Base-by-base conservation (phyloP, 2,888 invertebrate genomes). In the Netelia inedita region DNA sequence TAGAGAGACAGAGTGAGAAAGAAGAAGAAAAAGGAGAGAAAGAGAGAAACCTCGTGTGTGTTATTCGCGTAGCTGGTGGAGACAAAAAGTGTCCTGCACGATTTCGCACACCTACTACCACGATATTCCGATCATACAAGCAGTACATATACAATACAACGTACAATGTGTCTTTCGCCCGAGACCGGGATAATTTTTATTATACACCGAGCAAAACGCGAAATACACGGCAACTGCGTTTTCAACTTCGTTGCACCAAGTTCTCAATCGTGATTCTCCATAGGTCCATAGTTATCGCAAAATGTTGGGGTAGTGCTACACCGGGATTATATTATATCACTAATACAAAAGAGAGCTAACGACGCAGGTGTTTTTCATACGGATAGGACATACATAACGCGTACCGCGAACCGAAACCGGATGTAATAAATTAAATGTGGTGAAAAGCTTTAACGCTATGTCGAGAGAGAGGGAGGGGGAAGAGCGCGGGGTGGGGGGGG, bases 381-480 rank as follows among this genome's bases (percentile, higher is more conserved):
- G 35, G 35, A 35, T 35, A 35, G 35, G 35, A 35, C 35, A 35
- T 35, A 35, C 35, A 35, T 35, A 35, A 35, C 35, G 35, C 35
- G 35, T 35, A 35, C 35, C 35, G 35, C 35, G 35, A 35, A 35
- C 35, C 35, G 35, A 35, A 35, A 35, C 35, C 35, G 35, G 35
- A 35, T 35, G 35, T 35, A 35, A 35, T 90, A 90, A 90, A 90
- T 90, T 90, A 87, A 90, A 89, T 86, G 87, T 88, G 88, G 89
- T 89, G 90, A 88, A 90, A 90, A 90, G 79, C 83, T 86, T 85
- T 69, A 78, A 53, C 57, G 35, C 78, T 5, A 35, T 8, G 35
- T 35, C 5, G 8, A 35, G 35, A 35, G 35, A 35, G 35, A 5
- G 35, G 6, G 5, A 5, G 35, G 35, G 6, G 35, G 6, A 6